Evolutionary conservation across 92 coral and sea anemone genomes (phyloP), one percentile per base, ranked within the genome.

Genomic region (Siderastrea siderea): DNA sequence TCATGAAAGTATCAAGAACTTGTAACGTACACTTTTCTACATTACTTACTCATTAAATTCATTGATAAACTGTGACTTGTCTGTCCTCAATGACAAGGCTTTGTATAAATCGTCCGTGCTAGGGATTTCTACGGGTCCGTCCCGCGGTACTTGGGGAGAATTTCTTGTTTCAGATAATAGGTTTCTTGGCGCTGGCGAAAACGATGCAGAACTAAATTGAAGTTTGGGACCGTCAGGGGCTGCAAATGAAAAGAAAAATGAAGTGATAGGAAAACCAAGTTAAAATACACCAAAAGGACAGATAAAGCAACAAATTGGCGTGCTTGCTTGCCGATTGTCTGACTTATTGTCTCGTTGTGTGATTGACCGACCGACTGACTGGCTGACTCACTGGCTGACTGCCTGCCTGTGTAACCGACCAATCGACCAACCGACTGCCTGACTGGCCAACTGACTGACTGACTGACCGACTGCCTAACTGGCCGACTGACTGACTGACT

Each of bases 91-190:
- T 58, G 95, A 90, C 80, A 97, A 75, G 3, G 96, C 98, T 55
- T 9, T 85, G 77, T 95, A 97, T n/a, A 97, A 93, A 68, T 97
- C 98, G 52, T 89, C 95, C 52, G 99, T 97, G 74, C 93, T 92
- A 71, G 99, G 99, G 60, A 92, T 94, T 48, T 87, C 71, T 5
- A 94, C 67, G 78, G 95, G 94, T 53, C 95, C 95, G 8, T 96
- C 96, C 87, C 98, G 94, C 83, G 95, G 95, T 72, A 90, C 60
- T 44, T 89, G 45, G 79, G 83, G 66, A 78, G 90, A 68, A 77
- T 73, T 71, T 66, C 80, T 74, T 72, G 85, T 16, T 80, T 80
- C 66, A 84, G 84, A 77, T 47, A 58, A n/a, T 50, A 68, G 84
- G 64, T 62, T 87, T 50, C 94, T 84, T 38, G 98, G 98, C 10